phyloP scores from a whole-genome alignment of 2,797 vertebrate genomes.

The Ctenopoma multispine region DNA sequence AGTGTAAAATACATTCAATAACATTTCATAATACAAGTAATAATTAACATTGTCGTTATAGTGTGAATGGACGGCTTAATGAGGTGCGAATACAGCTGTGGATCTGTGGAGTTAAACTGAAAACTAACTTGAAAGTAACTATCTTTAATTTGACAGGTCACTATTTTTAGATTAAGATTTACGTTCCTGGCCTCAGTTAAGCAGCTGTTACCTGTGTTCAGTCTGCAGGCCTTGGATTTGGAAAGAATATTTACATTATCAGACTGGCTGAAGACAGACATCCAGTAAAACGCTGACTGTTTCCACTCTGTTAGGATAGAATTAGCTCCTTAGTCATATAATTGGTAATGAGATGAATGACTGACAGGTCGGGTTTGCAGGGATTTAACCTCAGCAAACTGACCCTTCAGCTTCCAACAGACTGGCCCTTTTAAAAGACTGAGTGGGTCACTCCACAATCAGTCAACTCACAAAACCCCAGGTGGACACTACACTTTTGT shows the following conservation, averaged over 20 bases:
- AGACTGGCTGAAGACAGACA: constrained; percentile 2
- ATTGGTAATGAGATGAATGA: constrained; percentile 81
- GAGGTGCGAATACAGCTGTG: too few relatives aligned
- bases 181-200: background rate
- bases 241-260: background rate
- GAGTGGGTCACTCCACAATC: background rate
- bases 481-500: background rate
- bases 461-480: background rate
- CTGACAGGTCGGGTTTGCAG: constrained; percentile 57
- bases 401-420: constrained; percentile 54
- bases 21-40: too few relatives aligned
- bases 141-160: background rate
- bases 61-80: too few relatives aligned
- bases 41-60: too few relatives aligned
- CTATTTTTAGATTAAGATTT: background rate
- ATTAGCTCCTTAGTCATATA: constrained; percentile 80
- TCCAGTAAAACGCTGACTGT: constrained; percentile 77
- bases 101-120: too few relatives aligned
- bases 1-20: too few relatives aligned
- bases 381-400: constrained; percentile 66
- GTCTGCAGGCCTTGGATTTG: background rate
- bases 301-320: constrained; percentile 62
- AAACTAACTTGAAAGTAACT: background rate
- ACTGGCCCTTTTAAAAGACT: constrained; percentile 5
- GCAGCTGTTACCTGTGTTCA: background rate